phyloP scores from a whole-genome alignment of 2,113 vertebrate genomes.

The Poicephalus meyeri region DNA sequence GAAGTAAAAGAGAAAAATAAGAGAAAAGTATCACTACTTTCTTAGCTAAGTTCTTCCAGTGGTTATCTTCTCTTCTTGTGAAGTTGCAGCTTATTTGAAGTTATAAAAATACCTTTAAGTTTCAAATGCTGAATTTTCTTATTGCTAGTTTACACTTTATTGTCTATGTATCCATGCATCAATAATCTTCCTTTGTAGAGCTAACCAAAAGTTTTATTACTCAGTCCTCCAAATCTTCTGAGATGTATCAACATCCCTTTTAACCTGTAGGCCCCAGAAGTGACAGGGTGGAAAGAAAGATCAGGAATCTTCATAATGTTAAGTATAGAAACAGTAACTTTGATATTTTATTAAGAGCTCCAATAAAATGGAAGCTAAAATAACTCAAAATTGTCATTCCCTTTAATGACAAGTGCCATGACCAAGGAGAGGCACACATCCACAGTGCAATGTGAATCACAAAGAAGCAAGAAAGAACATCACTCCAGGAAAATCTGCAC shows the following conservation, averaged over 20 bases:
- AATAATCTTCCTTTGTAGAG: background rate
- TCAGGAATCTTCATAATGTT: background rate
- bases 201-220: background rate
- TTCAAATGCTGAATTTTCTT: background rate
- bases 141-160: background rate
- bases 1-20: background rate
- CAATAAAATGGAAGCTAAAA: background rate
- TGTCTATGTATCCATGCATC: background rate
- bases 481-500: background rate
- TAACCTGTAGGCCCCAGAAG: background rate
- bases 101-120: background rate
- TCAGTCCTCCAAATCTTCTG: background rate
- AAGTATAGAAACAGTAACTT: background rate
- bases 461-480: background rate
- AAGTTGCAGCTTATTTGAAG: background rate
- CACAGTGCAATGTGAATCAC: rapidly evolving
- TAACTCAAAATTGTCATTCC: background rate
- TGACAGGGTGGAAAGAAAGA: background rate
- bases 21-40: background rate
- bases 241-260: background rate
- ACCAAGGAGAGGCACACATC: background rate
- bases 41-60: background rate
- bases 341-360: background rate
- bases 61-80: background rate
- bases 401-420: background rate